These are phyloP conservation scores for Halichoeres trimaculatus DNA, from an alignment of 2,113 vertebrate genomes.

Conservation along the genomic window DNA sequence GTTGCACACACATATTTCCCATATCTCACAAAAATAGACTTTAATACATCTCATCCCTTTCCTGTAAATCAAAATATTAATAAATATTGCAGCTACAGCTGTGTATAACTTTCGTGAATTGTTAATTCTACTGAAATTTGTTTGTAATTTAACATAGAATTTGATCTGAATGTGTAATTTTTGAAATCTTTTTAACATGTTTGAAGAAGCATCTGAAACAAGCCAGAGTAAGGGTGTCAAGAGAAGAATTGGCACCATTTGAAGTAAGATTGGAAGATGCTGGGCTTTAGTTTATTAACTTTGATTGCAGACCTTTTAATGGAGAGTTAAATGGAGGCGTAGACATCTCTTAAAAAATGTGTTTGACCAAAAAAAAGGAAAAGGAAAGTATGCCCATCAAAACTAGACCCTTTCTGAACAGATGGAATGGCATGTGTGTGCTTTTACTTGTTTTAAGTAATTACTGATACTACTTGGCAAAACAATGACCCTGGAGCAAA, in stretches of 20 bases:
- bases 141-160: too few relatives aligned
- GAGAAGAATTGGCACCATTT: not conserved
- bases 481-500: not conserved
- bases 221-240: not conserved
- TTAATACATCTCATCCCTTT: not conserved
- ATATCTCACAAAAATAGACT: not conserved
- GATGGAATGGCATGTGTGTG: not conserved
- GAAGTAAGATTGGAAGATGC: not conserved
- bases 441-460: not conserved
- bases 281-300: not conserved
- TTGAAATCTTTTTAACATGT: constrained; percentile 10
- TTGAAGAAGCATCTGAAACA: constrained; percentile 1
- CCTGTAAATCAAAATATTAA: not conserved
- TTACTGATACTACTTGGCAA: not conserved
- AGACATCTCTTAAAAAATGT: not conserved
- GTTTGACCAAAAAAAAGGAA: not conserved
- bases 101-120: not conserved
- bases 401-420: not conserved
- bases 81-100: not conserved
- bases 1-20: constrained; percentile 1
- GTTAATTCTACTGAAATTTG: not conserved
- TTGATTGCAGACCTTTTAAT: constrained; percentile 4
- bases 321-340: not conserved
- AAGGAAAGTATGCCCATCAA: not conserved
- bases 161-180: too few relatives aligned